phyloP scores from a whole-genome alignment of 2,797 vertebrate genomes.

The Erpetoichthys calabaricus region DNA sequence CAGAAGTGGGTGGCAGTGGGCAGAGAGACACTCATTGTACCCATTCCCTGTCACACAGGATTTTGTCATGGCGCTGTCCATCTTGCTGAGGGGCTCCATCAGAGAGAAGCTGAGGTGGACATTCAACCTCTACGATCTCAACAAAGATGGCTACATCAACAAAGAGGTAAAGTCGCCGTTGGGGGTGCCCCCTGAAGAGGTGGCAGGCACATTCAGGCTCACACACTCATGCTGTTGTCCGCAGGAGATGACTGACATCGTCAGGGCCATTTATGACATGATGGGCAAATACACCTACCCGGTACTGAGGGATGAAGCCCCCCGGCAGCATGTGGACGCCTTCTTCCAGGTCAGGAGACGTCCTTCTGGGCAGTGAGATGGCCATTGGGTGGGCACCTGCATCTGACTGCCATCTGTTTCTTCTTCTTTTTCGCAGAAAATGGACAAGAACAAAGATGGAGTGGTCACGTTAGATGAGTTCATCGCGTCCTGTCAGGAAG shows the following conservation, averaged over 20 bases:
- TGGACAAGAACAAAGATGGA: slow-evolving; percentile 98
- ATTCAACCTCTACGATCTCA: slow-evolving; percentile 93
- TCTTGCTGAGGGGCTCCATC: slow-evolving; percentile 77
- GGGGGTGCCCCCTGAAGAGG: neutral
- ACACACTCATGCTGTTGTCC: slow-evolving; percentile 8
- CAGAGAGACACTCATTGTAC: too few relatives aligned
- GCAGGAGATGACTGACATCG: slow-evolving; percentile 95
- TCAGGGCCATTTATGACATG: slow-evolving; percentile 96
- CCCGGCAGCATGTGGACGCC: slow-evolving; percentile 83
- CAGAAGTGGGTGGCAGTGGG: too few relatives aligned
- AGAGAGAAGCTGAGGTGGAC: slow-evolving; percentile 94
- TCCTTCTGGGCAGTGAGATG: neutral
- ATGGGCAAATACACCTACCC: slow-evolving; percentile 97
- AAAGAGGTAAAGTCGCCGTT: slow-evolving; percentile 88
- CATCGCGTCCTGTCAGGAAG: slow-evolving; percentile 86
- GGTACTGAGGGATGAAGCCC: slow-evolving; percentile 81
- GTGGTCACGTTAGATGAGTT: slow-evolving; percentile 94
- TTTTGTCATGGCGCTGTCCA: slow-evolving; percentile 86
- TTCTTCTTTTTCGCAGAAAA: slow-evolving; percentile 66
- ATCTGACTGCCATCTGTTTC: too few relatives aligned
- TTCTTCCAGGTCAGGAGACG: slow-evolving; percentile 81
- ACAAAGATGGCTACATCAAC: slow-evolving; percentile 89
- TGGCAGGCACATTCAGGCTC: neutral
- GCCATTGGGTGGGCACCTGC: too few relatives aligned
- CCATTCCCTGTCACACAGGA: slow-evolving; percentile 63